Conservation (phyloP, 2,888 invertebrate species). For the Scaptomyza tumidula region DNA sequence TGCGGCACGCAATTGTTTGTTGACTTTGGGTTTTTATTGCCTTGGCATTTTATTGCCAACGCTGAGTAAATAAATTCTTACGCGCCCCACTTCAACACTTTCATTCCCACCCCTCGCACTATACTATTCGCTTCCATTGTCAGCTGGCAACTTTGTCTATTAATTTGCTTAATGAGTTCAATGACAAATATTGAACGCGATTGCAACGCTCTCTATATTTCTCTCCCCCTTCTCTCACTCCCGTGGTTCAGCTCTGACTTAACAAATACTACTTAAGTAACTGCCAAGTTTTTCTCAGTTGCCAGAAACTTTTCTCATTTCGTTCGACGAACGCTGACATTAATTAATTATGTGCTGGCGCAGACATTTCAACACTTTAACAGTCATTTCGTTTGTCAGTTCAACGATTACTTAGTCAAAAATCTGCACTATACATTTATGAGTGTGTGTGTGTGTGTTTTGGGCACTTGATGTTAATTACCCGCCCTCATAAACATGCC, state of each 20-base stretch:
- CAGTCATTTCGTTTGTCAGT: slow-evolving; percentile 50
- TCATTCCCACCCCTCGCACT: slow-evolving; percentile 32
- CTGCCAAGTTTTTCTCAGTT: slow-evolving; percentile 48
- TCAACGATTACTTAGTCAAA: slow-evolving; percentile 67
- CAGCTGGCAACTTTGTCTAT: slow-evolving; percentile 76
- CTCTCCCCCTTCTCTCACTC: neutral
- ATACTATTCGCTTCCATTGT: slow-evolving; percentile 44
- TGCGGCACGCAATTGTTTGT: slow-evolving; percentile 68
- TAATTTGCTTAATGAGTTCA: slow-evolving; percentile 78
- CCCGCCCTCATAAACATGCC: slow-evolving; percentile 67
- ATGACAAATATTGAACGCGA: slow-evolving; percentile 74
- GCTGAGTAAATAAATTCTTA: slow-evolving; percentile 39
- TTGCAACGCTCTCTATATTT: neutral
- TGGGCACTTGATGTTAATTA: slow-evolving; percentile 69
- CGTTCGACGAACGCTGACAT: slow-evolving; percentile 66
- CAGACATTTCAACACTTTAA: slow-evolving; percentile 73
- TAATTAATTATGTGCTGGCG: slow-evolving; percentile 76
- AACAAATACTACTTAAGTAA: slow-evolving; percentile 58
- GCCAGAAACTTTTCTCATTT: slow-evolving; percentile 73
- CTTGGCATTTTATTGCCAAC: slow-evolving; percentile 70
- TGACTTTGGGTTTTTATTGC: slow-evolving; percentile 82
- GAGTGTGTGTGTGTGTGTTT: slow-evolving; percentile 20
- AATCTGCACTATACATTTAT: slow-evolving; percentile 26
- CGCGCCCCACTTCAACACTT: slow-evolving; percentile 1
- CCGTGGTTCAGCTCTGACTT: slow-evolving; percentile 14